Evolutionary conservation across 2,113 vertebrate genomes (phyloP).

Genomic region (Columbina picui): DNA sequence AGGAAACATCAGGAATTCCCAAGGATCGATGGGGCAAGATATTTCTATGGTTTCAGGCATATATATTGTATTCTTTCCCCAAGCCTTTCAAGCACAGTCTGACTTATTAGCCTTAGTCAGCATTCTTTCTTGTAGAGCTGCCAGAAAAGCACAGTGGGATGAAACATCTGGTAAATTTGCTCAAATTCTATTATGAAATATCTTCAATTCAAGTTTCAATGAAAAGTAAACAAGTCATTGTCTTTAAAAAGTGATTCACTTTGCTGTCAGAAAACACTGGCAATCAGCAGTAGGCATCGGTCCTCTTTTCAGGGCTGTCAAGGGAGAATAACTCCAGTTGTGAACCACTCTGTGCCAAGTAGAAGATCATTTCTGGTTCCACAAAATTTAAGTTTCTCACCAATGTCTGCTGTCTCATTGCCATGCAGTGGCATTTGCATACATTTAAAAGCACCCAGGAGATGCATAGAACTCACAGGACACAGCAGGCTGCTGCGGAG

Average conservation of each 20-base stretch:
- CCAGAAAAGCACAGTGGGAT: constrained; percentile 67
- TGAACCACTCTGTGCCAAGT: background rate
- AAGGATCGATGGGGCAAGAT: constrained; percentile 42
- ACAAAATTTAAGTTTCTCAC: background rate
- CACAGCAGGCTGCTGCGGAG: background rate
- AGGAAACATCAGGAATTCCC: constrained; percentile 48
- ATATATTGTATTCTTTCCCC: constrained; percentile 50
- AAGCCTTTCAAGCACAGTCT: constrained; percentile 46
- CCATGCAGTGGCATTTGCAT: background rate
- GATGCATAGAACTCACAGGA: background rate
- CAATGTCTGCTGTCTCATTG: background rate
- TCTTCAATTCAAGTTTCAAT: constrained; percentile 66
- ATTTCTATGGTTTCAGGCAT: constrained; percentile 14
- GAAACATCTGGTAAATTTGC: constrained; percentile 77
- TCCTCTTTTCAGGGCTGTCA: background rate
- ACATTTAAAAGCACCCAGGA: background rate
- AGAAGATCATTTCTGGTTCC: background rate
- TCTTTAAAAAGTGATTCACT: constrained; percentile 62
- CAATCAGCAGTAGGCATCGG: background rate
- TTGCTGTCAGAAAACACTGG: constrained; percentile 31
- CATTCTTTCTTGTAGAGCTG: constrained; percentile 61
- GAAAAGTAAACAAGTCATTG: constrained; percentile 74
- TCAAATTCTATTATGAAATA: constrained; percentile 74
- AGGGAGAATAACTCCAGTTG: background rate
- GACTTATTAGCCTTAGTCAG: constrained; percentile 74